Evolutionary conservation across 2,113 vertebrate species (phyloP), one percentile per base, ranked within the genome.

Genomic region (Fulica atra): DNA sequence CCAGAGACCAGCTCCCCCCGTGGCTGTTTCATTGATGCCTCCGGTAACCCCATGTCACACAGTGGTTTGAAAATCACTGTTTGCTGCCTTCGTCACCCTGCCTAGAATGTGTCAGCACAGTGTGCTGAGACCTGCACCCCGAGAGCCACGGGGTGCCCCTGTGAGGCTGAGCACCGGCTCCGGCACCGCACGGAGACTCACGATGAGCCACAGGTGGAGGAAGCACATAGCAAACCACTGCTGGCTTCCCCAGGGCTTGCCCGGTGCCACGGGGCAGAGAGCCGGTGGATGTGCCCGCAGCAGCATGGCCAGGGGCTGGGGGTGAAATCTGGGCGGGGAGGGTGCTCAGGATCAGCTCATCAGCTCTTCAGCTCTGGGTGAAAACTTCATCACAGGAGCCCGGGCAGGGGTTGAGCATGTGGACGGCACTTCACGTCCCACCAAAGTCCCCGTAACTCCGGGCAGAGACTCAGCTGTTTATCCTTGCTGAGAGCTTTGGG

Each of bases 61-160:
- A 46, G 44, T 46, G 44, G 44, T 46, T 46, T 46, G 44, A 18
- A 46, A 46, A 46, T 46, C 44, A 18, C 44, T 46, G 9, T 46
- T 46, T 46, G 44, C 44, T 46, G 44, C 44, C 44, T 46, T 46
- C 19, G 44, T 46, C 44, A 46, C 17, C 44, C 44, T 46, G 44
- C 44, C 44, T 46, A 46, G 44, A 46, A 46, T 46, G 44, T 46
- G 44, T 18, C 44, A 46, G 17, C 18, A 18, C 17, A 46, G 17
- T 9, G 9, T 46, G 44, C 44, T 46, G 44, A 46, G 19, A 46
- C 17, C 51, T 48, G 42, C 2, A 8, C 53, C 9, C 53, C 1
- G 1, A 38, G n/a, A 42, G 31, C 46, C 0, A 2, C n/a, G 42
- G 25, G 0, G 5, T 81, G 18, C 7, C 31, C 31, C 68, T 0